phyloP scores from a whole-genome alignment of 2,113 vertebrate species.

The Xenus cinereus region DNA sequence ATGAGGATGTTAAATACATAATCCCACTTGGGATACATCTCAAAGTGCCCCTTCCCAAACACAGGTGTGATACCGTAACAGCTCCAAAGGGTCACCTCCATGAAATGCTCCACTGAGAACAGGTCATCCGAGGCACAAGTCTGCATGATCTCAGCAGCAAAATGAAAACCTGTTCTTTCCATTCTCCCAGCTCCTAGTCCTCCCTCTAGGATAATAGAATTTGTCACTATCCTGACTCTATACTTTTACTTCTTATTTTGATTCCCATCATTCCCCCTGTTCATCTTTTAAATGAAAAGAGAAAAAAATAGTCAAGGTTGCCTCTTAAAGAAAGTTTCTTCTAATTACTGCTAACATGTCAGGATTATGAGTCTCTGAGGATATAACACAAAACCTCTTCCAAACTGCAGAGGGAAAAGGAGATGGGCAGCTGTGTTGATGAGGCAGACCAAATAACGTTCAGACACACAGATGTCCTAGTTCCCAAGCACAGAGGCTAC shows the following conservation, averaged over 20 bases:
- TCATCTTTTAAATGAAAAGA: not conserved
- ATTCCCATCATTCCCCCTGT: not conserved
- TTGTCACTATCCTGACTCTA: not conserved
- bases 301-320: not conserved
- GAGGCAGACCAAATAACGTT: rapidly evolving
- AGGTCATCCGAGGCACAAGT: not conserved
- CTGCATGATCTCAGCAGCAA: not conserved
- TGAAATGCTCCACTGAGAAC: not conserved
- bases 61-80: rapidly evolving
- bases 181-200: not conserved
- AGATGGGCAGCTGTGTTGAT: not conserved
- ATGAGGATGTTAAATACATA: not conserved
- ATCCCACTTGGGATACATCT: not conserved
- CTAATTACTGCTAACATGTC: not conserved
- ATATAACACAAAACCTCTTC: not conserved
- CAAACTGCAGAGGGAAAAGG: not conserved
- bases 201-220: not conserved
- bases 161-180: not conserved
- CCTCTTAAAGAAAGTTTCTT: not conserved
- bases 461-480: not conserved
- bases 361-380: not conserved
- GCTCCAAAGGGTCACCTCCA: not conserved
- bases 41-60: not conserved
- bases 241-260: not conserved
- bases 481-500: not conserved